Evolutionary conservation across 2,888 invertebrate genomes (phyloP), one percentile per base, ranked within the genome.

Genomic region (Allacma fusca): DNA sequence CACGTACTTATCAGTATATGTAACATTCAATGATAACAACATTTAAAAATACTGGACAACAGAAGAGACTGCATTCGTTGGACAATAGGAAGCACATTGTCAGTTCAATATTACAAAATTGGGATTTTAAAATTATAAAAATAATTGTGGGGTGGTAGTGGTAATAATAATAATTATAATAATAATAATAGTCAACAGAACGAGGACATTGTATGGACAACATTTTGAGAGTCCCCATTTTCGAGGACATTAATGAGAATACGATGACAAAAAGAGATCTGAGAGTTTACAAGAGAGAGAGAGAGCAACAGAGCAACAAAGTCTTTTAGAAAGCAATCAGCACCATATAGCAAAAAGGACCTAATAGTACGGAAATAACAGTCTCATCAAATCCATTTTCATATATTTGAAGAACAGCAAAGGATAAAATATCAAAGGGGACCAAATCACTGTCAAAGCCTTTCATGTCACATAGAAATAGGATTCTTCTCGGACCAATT

Each of bases 221-320:
- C 24, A 50, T 43, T n/a, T 26, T 57, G n/a, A 23, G 43, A 28
- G 57, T 26, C 40, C 26, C 16, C 40, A n/a, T 44, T 74, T 50
- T 13, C 21, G 74, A 67, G 64, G 74, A 74, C 74, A 74, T 74
- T 74, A 74, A 74, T 73, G 73, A 65, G 74, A 74, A 65, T 74
- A 74, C 74, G 74, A 74, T 74, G 74, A 74, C 74, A 74, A 74
- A 74, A 65, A 74, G 71, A 57, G 59, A 26, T 24, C 62, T 4
- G 26, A 62, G 62, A 62, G 62, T 13, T 23, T 9, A 50, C 2
- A n/a, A 50, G 50, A 50, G 50, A 50, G 2, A 50, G 5, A n/a
- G 1, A 50, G 50, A 13, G 50, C 50, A 50, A n/a, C 50, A 50
- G 16, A 50, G 34, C n/a, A 50, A n/a, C 50, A 50, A 50, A 50